A percentile compares a stretch with the other conserved stretches of the same genome.
These are phyloP conservation scores for Acanthurus leucopareius DNA, from an alignment of 2,797 vertebrate genomes.

Conservation along the genomic window DNA sequence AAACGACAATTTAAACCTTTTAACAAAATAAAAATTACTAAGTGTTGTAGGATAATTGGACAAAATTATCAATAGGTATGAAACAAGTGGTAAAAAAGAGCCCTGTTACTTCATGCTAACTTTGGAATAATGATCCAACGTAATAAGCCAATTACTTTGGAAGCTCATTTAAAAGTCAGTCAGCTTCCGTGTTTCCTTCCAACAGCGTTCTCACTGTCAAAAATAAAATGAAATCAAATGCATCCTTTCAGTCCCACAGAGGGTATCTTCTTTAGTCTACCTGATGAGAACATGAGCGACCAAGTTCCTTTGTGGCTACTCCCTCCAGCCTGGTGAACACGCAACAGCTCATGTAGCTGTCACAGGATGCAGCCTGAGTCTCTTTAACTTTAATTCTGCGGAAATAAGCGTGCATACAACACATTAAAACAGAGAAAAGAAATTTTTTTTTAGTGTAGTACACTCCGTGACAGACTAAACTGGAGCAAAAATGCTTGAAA, in stretches of 20 bases:
- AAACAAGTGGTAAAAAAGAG: conserved; percentile 1
- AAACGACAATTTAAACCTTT: conserved; percentile 19
- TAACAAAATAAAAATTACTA: conserved; percentile 38
- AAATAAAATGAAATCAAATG: conserved; percentile 19
- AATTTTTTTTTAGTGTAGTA: not conserved
- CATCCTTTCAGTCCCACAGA: conserved; percentile 2
- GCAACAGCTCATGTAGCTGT: conserved; percentile 9
- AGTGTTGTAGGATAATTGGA: conserved; percentile 7
- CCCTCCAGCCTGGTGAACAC: conserved; percentile 37
- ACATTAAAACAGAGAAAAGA: not conserved
- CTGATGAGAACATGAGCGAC: not conserved
- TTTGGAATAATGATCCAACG: conserved; percentile 46
- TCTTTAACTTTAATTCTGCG: conserved; percentile 63
- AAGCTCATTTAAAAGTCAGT: conserved; percentile 22
- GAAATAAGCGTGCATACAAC: conserved; percentile 15
- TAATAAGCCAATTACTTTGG: not conserved
- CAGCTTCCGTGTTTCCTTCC: conserved; percentile 2
- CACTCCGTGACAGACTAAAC: not conserved
- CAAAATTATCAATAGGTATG: not conserved
- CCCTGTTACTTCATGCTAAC: conserved; percentile 9
- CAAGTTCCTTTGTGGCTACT: conserved; percentile 16
- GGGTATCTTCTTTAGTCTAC: conserved; percentile 8
- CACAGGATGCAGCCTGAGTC: not conserved
- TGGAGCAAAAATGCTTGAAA: not conserved
- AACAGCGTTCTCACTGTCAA: conserved; percentile 4